A percentile compares a stretch with the other conserved stretches of the same genome.
Evolutionary conservation across 2,888 invertebrate species (phyloP).

Genomic region (Calliopum simillimum): DNA sequence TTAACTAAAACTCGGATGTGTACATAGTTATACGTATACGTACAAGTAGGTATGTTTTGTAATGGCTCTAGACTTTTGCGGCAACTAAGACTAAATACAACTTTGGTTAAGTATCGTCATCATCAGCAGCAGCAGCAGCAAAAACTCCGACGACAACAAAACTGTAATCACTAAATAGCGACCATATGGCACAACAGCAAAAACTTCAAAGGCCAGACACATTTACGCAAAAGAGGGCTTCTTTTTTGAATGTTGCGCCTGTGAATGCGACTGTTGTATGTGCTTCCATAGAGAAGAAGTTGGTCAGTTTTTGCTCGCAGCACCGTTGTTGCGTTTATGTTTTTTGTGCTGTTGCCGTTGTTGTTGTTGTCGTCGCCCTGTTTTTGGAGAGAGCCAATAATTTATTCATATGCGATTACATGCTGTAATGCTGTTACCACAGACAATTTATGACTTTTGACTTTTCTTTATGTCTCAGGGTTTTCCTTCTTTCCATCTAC

Average conservation of each 20-base stretch:
- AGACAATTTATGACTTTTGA: conserved; percentile 64
- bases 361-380: background rate
- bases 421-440: conserved; percentile 64
- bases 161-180: conserved; percentile 59
- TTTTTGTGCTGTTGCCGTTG: background rate
- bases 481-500: background rate
- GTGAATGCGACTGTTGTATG: conserved; percentile 53
- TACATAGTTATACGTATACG: background rate
- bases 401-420: conserved; percentile 68
- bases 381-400: conserved; percentile 54
- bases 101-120: conserved; percentile 1
- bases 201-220: conserved; percentile 27
- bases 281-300: background rate
- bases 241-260: conserved; percentile 35
- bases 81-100: conserved; percentile 21
- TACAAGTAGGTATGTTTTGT: background rate
- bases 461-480: background rate
- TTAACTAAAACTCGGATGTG: too few species aligned
- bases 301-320: conserved; percentile 30
- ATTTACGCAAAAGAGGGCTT: background rate
- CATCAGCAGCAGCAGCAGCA: background rate
- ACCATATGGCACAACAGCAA: conserved; percentile 56
- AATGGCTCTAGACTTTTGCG: background rate
- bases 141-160: conserved; percentile 14
- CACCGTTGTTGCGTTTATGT: background rate